Evolutionary conservation across 2,113 vertebrate genomes (phyloP), one percentile per base, ranked within the genome.

Genomic region (Anser cygnoides): DNA sequence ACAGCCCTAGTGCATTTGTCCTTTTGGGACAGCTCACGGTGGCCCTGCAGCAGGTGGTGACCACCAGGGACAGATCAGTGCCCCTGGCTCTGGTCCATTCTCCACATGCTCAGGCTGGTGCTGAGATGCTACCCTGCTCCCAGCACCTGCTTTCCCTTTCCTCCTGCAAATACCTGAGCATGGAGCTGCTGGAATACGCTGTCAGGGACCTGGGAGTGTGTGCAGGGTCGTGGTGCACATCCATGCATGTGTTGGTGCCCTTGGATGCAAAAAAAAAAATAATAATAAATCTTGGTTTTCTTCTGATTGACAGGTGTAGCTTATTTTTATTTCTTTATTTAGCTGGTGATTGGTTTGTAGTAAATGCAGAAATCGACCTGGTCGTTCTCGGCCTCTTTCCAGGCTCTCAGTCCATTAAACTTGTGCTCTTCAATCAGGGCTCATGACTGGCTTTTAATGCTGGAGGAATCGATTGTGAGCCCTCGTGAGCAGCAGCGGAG

Each of bases 361-460:
- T 82, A 95, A 95, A 96, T 90, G 92, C 75, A 96, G 94, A 91
- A 92, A 97, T 97, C 65, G 95, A 97, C 94, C 77, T 0, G 11
- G 83, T 59, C 18, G 4, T 70, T 94, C 52, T 85, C 3, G 1
- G 77, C 49, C 13, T 96, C 70, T 87, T 95, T 88, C 95, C 81
- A 68, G 93, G 43, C 81, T 95, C 87, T 95, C 95, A 96, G 88
- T 84, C 96, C 94, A 96, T 97, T 97, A 96, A 97, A 96, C 91
- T 78, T 84, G 65, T 83, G 89, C 81, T 95, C 95, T 97, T 96
- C 95, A 97, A 95, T 96, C 95, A 95, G 90, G 41, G 87, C 84
- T 91, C 0, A 10, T 92, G 95, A 92, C 93, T 97, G 95, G 75
- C 82, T 88, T 89, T 44, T 96, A 95, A 93, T 93, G 86, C 0